phyloP scores from a whole-genome alignment of 2,888 invertebrate species.

The Glaucopsyche alexis region DNA sequence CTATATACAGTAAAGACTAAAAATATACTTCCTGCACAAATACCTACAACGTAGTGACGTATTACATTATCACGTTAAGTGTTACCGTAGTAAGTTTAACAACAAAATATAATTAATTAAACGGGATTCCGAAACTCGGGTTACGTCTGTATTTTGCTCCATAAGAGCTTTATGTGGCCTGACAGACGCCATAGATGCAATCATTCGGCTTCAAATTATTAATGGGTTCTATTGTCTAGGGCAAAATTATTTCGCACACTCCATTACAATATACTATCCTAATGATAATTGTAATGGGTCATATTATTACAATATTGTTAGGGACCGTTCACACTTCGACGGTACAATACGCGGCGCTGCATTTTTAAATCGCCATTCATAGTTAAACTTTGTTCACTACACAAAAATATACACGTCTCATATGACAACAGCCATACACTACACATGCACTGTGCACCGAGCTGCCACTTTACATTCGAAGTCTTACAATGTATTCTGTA shows the following conservation, averaged over 20 bases:
- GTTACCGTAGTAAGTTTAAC: neutral
- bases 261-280: neutral
- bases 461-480: too few relatives aligned
- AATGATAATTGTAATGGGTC: neutral
- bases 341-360: neutral
- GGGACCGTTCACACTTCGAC: neutral
- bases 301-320: neutral
- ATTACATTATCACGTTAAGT: too few relatives aligned
- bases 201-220: conserved; percentile 6
- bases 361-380: too few relatives aligned
- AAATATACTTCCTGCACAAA: too few relatives aligned
- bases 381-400: too few relatives aligned
- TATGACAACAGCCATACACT: too few relatives aligned
- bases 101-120: neutral
- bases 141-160: neutral
- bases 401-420: too few relatives aligned
- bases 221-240: conserved; percentile 6
- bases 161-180: neutral
- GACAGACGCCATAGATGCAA: conserved; percentile 3
- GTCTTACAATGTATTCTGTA: too few relatives aligned
- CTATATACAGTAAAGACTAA: too few relatives aligned
- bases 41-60: too few relatives aligned
- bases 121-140: neutral
- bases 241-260: neutral
- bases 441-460: too few relatives aligned